Percentiles rank a stretch among this genome's conserved stretches.
Conservation (phyloP, 2,113 vertebrate genomes). For the Actenoides hombroni region DNA sequence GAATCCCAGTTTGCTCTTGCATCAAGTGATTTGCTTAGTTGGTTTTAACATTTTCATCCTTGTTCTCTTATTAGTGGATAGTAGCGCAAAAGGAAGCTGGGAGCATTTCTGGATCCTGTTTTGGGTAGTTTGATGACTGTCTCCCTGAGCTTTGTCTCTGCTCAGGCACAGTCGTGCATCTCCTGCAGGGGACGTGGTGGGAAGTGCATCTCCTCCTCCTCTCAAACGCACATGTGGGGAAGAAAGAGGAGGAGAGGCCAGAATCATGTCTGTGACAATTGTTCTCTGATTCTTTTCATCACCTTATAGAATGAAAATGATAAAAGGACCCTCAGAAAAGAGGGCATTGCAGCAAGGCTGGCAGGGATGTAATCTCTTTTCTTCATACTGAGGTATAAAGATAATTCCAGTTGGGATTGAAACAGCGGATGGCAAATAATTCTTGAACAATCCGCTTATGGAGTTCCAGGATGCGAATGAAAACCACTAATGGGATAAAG, state of each 20-base stretch:
- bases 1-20: neutral
- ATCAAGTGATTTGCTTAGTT: neutral
- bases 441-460: conserved; percentile 73
- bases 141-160: neutral
- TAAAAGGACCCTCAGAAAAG: conserved; percentile 23
- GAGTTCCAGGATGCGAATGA: conserved; percentile 73
- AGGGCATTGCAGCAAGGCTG: conserved; percentile 38
- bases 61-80: neutral
- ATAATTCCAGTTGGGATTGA: conserved; percentile 72
- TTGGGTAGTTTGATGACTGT: neutral
- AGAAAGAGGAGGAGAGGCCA: neutral
- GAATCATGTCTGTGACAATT: neutral
- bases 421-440: conserved; percentile 71
- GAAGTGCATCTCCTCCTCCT: neutral
- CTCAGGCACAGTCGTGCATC: neutral
- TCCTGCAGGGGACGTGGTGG: neutral
- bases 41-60: conserved; percentile 16
- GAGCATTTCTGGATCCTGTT: neutral
- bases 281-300: neutral
- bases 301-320: neutral
- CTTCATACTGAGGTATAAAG: conserved; percentile 47
- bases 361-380: conserved; percentile 66
- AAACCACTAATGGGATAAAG: conserved; percentile 77
- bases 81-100: neutral
- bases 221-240: fast-evolving